Evolutionary conservation across 1,140 invertebrate species (phyloP).

Genomic region (Arion vulgaris): DNA sequence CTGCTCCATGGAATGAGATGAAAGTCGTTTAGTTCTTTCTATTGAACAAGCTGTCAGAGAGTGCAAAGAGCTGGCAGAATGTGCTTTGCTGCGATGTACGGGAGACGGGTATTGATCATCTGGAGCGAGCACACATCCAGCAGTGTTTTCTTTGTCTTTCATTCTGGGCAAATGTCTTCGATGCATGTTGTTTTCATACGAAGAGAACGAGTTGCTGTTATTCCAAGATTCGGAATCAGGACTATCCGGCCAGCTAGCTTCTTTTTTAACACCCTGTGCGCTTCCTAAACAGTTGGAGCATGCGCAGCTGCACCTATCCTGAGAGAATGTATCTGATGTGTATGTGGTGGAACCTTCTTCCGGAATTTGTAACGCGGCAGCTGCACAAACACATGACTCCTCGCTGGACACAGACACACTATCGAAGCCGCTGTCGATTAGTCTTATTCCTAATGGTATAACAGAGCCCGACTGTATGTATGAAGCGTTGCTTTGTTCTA

Average conservation of each 20-base stretch:
- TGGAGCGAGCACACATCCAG: conserved; percentile 30
- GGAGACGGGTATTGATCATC: conserved; percentile 40
- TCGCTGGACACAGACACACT: conserved; percentile 62
- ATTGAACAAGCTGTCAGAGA: background rate
- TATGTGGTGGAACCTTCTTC: conserved; percentile 43
- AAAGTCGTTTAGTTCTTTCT: conserved; percentile 13
- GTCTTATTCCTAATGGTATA: conserved; percentile 37
- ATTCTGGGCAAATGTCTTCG: conserved; percentile 36
- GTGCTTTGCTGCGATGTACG: background rate
- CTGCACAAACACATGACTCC: conserved; percentile 47
- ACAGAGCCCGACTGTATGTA: background rate
- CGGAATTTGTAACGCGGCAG: conserved; percentile 35
- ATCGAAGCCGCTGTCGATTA: conserved; percentile 66
- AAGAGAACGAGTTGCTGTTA: conserved; percentile 51
- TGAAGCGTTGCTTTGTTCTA: conserved; percentile 4
- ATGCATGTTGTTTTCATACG: conserved; percentile 44
- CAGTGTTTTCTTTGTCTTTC: background rate
- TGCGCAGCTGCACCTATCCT: conserved; percentile 45
- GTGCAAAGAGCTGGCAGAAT: background rate
- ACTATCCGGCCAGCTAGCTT: conserved; percentile 42
- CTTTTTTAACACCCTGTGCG: conserved; percentile 31
- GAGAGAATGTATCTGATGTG: conserved; percentile 33
- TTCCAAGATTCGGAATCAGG: conserved; percentile 44
- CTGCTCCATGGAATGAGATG: background rate
- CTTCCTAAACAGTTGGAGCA: conserved; percentile 46